Base-by-base conservation (phyloP, 2,113 vertebrate genomes). In the Callopanchax toddi region DNA sequence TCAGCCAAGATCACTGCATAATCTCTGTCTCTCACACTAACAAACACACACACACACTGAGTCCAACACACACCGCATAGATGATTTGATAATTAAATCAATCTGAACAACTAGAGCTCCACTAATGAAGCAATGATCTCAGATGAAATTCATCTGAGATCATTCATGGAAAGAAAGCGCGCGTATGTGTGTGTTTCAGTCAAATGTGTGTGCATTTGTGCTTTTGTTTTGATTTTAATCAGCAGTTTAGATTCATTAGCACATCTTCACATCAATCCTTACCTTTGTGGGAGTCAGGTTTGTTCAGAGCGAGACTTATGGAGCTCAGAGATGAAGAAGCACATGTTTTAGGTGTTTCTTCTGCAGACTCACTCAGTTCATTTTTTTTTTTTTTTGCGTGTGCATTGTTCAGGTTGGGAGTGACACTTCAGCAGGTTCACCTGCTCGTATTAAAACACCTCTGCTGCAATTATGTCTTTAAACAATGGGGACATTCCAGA, bases 71-170 rank as follows among this genome's bases (percentile, higher is more conserved):
- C 3, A 21, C 62, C 62, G 83, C 82, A 72, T 75, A 88, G 86
- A 86, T 90, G 85, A 90, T 89, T 89, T 89, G 85, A 89, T 90
- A 87, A 90, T 89, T 87, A 89, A 90, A 90, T 90, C 87, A 89
- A 86, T 90, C 82, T 84, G 82, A 87, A 80, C 82, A 84, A 86
- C 74, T 85, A 87, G 89, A 89, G 87, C 87, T 87, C 83, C 78
- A 85, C 87, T 86, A 89, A 90, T 89, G 85, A 90, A 86, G 83
- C 85, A 84, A 80, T 87, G 85, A 88, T 89, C 85, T 83, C 77
- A 82, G 78, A 86, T 83, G 79, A 86, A 86, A 34, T 87, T 87
- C 75, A 82, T 90, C 76, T 84, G 71, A 79, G 77, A 89, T 86
- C 82, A 71, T 49, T 63, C 67, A 57, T 74, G 72, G 71, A 71